Base-by-base conservation (phyloP, 2,888 invertebrate species). In the Cremastinae sp. region DNA sequence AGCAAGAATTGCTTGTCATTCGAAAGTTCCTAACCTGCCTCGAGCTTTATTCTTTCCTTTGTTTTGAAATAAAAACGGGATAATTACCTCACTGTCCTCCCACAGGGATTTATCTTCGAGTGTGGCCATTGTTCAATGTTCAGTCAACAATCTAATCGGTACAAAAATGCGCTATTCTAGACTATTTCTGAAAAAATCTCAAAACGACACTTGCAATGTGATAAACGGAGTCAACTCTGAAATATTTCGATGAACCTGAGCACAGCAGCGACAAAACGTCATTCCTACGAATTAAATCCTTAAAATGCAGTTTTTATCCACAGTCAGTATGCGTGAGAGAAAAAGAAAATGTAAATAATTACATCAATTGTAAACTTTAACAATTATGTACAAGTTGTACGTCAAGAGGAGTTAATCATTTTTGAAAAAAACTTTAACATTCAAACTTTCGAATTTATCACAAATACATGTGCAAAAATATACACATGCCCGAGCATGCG, bases 81-180 rank as follows among this genome's bases (percentile, higher is more conserved):
- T 43, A 82, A 74, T 78, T 86, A 90, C 90, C 87, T 89, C 89
- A 75, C 87, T 88, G 75, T 90, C 90, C 74, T 90, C 90, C 90
- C 90, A 90, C 51, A 90, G 86, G 10, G 89, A 88, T 80, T 90
- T 90, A 69, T 90, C 90, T 80, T 90, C 90, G 14, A 90, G 78
- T 14, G 88, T 88, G 20, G 88, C 82, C 89, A 89, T 89, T 41
- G 70, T 54, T 9, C 10, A 61, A 34, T 45, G 41, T 16, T 22
- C 18, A 58, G 58, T 45, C 12, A 64, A 9, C 54, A 49, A 68
- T 45, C 49, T 7, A 0, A 20, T 28, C 16, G 49, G 66, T 56
- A 9, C 34, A 36, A 10, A 34, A 45, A n/a, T 4, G 28, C 4
- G 9, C 34, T 51, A 47, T 34, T 12, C 22, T 68, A 10, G 12